Evolutionary conservation across 1,140 invertebrate genomes (phyloP), one percentile per base, ranked within the genome.

Genomic region (Caerostris extrusa): DNA sequence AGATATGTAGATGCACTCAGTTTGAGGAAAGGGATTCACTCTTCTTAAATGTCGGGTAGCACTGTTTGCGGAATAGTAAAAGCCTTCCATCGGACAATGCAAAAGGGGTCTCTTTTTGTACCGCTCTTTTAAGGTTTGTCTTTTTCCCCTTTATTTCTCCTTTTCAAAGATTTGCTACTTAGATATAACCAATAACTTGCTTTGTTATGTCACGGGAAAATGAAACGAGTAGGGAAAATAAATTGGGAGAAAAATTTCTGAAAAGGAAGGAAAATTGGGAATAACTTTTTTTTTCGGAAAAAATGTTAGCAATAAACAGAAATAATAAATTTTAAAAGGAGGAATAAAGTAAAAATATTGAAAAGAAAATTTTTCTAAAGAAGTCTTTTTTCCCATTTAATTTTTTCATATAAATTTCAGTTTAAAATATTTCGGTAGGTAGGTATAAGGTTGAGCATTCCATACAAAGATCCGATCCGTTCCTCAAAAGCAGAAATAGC

Each of bases 1-100:
- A 53, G 86, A 88, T 88, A 88, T 88, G 86, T 64, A 88, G 86
- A 88, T 88, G 14, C 86, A 81, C 34, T 81, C 71, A 81, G 10
- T 34, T 55, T 7, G 12, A 4, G 71, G 7, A 81, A 19, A 50
- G 56, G 55, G 82, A 57, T 85, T 60, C 19, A 55, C 69, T 77
- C 7, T 77, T 77, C 34, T 77, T 77, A 14, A 77, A 77, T 77
- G 69, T 34, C 12, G 10, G 34, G 7, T 7, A 12, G 69, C 8
- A 19, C 8, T 34, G 34, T 19, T 77, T 34, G 8, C 8, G 10
- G 69, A 77, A 77, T 77, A 77, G 69, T 50, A 77, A 77, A 8
- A 77, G 7, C 50, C 19, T 50, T 10, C 10, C 34, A n/a, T n/a
- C n/a, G n/a, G 69, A 77, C 69, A 77, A 77, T 50, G 69, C 10